Conservation (phyloP, 1,140 invertebrate genomes). For the Adelges cooleyi region DNA sequence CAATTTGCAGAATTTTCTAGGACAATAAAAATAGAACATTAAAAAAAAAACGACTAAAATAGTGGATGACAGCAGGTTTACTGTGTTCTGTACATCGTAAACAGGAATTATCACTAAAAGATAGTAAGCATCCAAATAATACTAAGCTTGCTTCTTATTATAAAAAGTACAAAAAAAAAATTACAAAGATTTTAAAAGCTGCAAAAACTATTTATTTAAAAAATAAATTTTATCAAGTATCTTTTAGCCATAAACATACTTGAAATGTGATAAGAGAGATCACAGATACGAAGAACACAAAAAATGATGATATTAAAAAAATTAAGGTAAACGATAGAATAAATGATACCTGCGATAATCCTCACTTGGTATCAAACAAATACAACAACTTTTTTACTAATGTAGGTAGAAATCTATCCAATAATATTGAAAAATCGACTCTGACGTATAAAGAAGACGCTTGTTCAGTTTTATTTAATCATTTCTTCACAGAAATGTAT, state of each 20-base stretch:
- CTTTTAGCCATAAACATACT: not conserved
- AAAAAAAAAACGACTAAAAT: no score
- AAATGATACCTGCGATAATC: not conserved
- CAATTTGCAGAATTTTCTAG: no score
- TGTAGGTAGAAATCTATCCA: not conserved
- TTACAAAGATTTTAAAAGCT: not conserved
- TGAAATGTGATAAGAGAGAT: no score
- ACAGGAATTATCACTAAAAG: not conserved
- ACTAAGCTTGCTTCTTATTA: not conserved
- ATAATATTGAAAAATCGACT: not conserved
- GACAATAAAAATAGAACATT: no score
- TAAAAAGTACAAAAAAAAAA: not conserved
- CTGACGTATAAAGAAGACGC: no score
- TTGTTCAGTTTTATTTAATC: no score
- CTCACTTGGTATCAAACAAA: not conserved
- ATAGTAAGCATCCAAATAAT: not conserved
- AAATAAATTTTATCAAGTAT: not conserved
- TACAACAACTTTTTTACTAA: not conserved
- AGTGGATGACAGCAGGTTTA: no score
- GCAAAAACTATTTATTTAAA: not conserved
- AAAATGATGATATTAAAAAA: not conserved
- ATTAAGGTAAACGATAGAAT: not conserved
- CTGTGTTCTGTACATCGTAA: not conserved
- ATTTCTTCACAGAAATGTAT: no score
- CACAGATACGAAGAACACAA: no score